Percentiles rank a stretch among this genome's conserved stretches.
These are phyloP conservation scores for Arothron firmamentum DNA, from an alignment of 2,113 vertebrate species.

Conservation along the genomic window DNA sequence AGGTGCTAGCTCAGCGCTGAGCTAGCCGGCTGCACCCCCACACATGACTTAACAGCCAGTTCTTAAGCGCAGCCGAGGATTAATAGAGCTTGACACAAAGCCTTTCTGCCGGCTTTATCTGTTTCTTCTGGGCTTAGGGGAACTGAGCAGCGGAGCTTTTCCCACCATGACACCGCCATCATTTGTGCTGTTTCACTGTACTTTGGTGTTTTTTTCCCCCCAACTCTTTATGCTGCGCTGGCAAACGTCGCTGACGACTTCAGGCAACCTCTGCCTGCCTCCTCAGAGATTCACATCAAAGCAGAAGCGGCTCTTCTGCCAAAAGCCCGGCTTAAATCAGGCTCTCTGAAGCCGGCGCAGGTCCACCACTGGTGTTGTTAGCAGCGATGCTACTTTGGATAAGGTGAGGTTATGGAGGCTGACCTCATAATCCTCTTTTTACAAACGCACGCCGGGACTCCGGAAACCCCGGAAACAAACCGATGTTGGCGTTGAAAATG, in stretches of 20 bases:
- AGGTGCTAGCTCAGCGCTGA: slow-evolving; percentile 67
- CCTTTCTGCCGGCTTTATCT: slow-evolving; percentile 63
- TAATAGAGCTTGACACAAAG: slow-evolving; percentile 70
- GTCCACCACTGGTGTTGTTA: slow-evolving; percentile 5
- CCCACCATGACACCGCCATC: slow-evolving; percentile 48
- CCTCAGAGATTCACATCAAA: slow-evolving; percentile 48
- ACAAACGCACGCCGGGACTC: slow-evolving; percentile 1
- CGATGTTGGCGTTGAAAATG: neutral
- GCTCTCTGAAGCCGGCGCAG: slow-evolving; percentile 19
- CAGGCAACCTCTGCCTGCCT: slow-evolving; percentile 32
- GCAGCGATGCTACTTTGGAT: slow-evolving; percentile 23
- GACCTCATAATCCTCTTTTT: slow-evolving; percentile 34
- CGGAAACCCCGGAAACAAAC: neutral
- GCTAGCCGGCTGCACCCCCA: slow-evolving; percentile 53
- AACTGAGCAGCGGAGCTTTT: slow-evolving; percentile 47
- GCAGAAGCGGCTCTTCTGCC: slow-evolving; percentile 19
- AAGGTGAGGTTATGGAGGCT: slow-evolving; percentile 26
- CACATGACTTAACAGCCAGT: slow-evolving; percentile 63
- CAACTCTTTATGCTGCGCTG: slow-evolving; percentile 23
- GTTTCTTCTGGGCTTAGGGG: slow-evolving; percentile 50
- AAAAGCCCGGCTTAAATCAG: slow-evolving; percentile 40
- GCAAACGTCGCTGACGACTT: slow-evolving; percentile 25
- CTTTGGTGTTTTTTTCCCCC: slow-evolving; percentile 3
- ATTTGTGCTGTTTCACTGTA: slow-evolving; percentile 38
- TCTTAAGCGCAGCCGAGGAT: slow-evolving; percentile 61